A percentile compares a stretch with the other conserved stretches of the same genome.
Conservation (phyloP, 2,113 vertebrate species). For the Chascanopsetta lugubris region DNA sequence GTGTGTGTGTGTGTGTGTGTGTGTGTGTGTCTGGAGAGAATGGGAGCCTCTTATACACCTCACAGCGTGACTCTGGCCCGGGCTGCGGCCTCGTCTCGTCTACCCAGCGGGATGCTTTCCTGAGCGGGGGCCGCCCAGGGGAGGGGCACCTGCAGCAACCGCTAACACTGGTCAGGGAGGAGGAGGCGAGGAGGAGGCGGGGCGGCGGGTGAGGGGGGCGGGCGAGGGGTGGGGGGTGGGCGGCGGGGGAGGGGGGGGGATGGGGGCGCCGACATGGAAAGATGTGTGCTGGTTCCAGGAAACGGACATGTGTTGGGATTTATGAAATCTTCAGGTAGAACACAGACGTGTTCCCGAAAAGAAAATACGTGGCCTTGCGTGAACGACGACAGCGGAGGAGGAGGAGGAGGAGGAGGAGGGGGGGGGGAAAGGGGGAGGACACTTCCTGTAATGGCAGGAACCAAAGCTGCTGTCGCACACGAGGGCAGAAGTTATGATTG, state of each 20-base stretch:
- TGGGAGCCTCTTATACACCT: constrained; percentile 81
- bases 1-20: constrained; percentile 67
- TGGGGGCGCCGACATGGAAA: constrained; percentile 74
- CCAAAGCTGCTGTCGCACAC: constrained; percentile 53
- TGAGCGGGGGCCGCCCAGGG: constrained; percentile 82
- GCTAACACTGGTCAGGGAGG: constrained; percentile 74
- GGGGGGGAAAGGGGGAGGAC: constrained; percentile 34
- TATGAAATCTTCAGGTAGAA: constrained; percentile 80
- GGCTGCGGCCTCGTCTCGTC: constrained; percentile 82
- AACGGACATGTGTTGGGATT: constrained; percentile 75
- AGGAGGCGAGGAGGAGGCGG: constrained; percentile 17
- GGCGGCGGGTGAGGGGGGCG: constrained; percentile 42
- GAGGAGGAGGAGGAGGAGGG: too few relatives aligned
- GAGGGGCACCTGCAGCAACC: constrained; percentile 85
- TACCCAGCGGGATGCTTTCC: constrained; percentile 83
- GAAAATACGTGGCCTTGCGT: constrained; percentile 61
- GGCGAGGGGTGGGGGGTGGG: not conserved
- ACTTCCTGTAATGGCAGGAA: constrained; percentile 46
- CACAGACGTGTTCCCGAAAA: constrained; percentile 49
- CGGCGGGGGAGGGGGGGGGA: constrained; percentile 41
- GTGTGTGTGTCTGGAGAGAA: constrained; percentile 76
- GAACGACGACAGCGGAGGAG: too few relatives aligned
- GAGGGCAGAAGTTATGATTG: constrained; percentile 76
- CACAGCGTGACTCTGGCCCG: constrained; percentile 80
- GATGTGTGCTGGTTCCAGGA: constrained; percentile 79